phyloP scores from a whole-genome alignment of 2,113 vertebrate species.

The western clawed frog (Xenopus tropicalis) region DNA sequence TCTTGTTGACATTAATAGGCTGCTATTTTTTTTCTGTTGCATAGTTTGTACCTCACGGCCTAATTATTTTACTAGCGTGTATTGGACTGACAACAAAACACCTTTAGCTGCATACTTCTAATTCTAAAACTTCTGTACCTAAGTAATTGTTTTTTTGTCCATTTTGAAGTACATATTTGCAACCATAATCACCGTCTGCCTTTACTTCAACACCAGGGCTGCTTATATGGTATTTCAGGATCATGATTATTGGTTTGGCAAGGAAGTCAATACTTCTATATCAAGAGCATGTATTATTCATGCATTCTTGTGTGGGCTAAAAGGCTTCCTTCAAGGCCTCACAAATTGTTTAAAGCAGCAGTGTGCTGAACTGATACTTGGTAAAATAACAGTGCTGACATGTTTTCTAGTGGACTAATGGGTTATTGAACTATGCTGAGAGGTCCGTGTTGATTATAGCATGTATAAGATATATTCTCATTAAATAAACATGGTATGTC shows the following conservation, averaged over 20 bases:
- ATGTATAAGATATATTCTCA: too few relatives aligned
- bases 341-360: slow-evolving; percentile 16
- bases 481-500: too few relatives aligned
- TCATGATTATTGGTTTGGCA: slow-evolving; percentile 16
- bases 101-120: too few relatives aligned
- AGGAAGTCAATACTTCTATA: slow-evolving; percentile 8
- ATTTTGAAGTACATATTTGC: not conserved
- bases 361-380: not conserved
- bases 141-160: too few relatives aligned
- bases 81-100: too few relatives aligned
- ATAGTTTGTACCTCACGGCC: too few relatives aligned
- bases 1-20: too few relatives aligned
- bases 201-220: not conserved
- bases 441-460: too few relatives aligned
- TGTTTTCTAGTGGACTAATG: not conserved
- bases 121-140: too few relatives aligned
- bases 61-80: too few relatives aligned
- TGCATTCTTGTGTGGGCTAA: slow-evolving; percentile 15
- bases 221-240: slow-evolving; percentile 1
- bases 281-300: slow-evolving; percentile 22
- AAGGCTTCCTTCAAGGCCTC: slow-evolving; percentile 20
- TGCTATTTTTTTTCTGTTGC: too few relatives aligned
- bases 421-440: too few relatives aligned
- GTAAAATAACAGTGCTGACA: slow-evolving; percentile 1
- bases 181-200: not conserved